Evolutionary conservation across 2,113 vertebrate species (phyloP).

Genomic region (Kryptolebias marmoratus): DNA sequence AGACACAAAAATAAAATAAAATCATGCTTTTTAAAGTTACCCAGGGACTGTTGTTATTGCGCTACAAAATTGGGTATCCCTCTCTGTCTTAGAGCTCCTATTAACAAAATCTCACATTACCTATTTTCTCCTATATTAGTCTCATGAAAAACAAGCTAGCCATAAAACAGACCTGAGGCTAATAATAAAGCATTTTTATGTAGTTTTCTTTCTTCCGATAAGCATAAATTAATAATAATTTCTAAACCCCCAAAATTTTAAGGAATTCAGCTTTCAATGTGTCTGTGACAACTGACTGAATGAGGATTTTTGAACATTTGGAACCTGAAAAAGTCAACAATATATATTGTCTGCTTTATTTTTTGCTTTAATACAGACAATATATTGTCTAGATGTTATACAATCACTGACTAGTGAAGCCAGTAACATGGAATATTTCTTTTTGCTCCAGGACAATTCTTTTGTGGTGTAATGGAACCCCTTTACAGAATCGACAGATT

Average conservation of each 20-base stretch:
- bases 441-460: background rate
- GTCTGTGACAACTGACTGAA: conserved; percentile 15
- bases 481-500: background rate
- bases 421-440: background rate
- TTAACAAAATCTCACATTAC: conserved; percentile 63
- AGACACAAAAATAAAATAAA: conserved; percentile 51
- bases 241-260: conserved; percentile 38
- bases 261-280: conserved; percentile 16
- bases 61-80: conserved; percentile 47
- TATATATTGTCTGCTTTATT: background rate
- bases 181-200: conserved; percentile 36
- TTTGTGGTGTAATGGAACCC: background rate
- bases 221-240: conserved; percentile 53
- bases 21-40: conserved; percentile 18
- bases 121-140: conserved; percentile 45
- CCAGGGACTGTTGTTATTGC: conserved; percentile 59
- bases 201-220: conserved; percentile 50
- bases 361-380: too few relatives aligned
- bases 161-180: conserved; percentile 49
- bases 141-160: conserved; percentile 50
- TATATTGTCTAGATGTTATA: background rate
- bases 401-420: background rate
- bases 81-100: conserved; percentile 67
- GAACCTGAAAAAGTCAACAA: conserved; percentile 8
- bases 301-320: conserved; percentile 17